These are phyloP conservation scores for Aeoliscus strigatus DNA, from an alignment of 2,797 vertebrate genomes.

Conservation along the genomic window DNA sequence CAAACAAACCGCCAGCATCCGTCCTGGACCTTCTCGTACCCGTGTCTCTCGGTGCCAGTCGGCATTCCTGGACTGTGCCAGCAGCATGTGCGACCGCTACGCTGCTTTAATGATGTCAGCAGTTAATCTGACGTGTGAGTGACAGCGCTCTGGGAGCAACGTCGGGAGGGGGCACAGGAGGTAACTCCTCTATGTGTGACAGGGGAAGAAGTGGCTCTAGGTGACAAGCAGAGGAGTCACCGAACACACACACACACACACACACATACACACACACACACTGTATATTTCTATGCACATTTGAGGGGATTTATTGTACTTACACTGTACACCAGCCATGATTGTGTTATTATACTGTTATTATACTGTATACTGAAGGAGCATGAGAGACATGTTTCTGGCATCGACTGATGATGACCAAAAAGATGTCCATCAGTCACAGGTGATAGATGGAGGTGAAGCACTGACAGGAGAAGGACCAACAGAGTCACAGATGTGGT, in stretches of 20 bases:
- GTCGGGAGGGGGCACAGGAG: conserved; percentile 44
- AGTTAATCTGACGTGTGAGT: conserved; percentile 72
- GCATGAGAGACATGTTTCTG: conserved; percentile 46
- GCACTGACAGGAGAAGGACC: conserved; percentile 32
- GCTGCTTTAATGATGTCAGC: conserved; percentile 76
- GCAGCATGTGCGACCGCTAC: conserved; percentile 62
- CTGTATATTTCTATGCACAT: too few relatives aligned
- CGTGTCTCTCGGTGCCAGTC: conserved; percentile 60
- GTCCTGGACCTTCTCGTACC: conserved; percentile 61
- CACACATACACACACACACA: conserved; percentile 5
- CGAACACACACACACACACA: conserved; percentile 27
- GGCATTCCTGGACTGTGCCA: conserved; percentile 73
- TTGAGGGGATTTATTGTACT: too few relatives aligned
- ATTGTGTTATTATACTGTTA: too few relatives aligned
- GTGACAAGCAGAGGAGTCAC: conserved; percentile 65
- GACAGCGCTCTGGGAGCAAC: conserved; percentile 59
- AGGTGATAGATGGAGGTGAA: conserved; percentile 53
- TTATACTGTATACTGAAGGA: too few relatives aligned
- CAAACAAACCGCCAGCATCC: conserved; percentile 34
- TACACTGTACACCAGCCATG: conserved; percentile 6
- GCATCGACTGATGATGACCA: conserved; percentile 45
- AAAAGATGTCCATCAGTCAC: conserved; percentile 44
- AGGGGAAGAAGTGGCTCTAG: conserved; percentile 64
- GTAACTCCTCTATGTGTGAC: conserved; percentile 57
- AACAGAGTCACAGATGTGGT: conserved; percentile 26